phyloP scores from a whole-genome alignment of 2,797 vertebrate genomes.

The Anguilla anguilla region DNA sequence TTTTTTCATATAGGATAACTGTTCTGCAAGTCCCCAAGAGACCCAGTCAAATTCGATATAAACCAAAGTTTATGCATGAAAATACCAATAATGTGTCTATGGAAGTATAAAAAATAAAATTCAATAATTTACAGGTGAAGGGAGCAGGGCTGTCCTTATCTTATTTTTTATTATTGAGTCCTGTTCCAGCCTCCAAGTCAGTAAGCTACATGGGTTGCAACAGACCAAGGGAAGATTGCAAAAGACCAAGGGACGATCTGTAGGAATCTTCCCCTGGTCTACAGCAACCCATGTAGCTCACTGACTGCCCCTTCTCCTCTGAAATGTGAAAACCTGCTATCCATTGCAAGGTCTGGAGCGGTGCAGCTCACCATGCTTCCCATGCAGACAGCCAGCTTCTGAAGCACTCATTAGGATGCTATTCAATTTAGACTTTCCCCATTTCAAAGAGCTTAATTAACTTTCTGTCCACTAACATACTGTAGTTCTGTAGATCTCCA shows the following conservation, averaged over 20 bases:
- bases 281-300: too few relatives aligned
- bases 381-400: constrained; percentile 41
- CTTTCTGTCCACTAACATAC: constrained; percentile 64
- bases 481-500: constrained; percentile 66
- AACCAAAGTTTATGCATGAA: neutral
- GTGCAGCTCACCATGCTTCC: neutral
- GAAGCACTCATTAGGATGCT: constrained; percentile 48
- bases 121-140: neutral
- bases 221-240: neutral
- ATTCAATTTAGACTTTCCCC: constrained; percentile 52
- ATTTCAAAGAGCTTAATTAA: constrained; percentile 73
- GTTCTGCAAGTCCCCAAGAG: neutral
- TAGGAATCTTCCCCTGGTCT: too few relatives aligned
- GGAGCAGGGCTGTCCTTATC: neutral
- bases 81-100: neutral
- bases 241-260: too few relatives aligned
- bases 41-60: neutral
- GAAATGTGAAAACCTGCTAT: neutral
- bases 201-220: neutral
- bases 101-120: neutral
- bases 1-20: neutral
- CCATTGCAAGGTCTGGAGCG: neutral
- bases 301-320: too few relatives aligned
- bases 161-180: neutral
- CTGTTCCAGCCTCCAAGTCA: neutral